Base-by-base conservation (phyloP, 2,113 vertebrate species). In the Sceloporus undulatus region DNA sequence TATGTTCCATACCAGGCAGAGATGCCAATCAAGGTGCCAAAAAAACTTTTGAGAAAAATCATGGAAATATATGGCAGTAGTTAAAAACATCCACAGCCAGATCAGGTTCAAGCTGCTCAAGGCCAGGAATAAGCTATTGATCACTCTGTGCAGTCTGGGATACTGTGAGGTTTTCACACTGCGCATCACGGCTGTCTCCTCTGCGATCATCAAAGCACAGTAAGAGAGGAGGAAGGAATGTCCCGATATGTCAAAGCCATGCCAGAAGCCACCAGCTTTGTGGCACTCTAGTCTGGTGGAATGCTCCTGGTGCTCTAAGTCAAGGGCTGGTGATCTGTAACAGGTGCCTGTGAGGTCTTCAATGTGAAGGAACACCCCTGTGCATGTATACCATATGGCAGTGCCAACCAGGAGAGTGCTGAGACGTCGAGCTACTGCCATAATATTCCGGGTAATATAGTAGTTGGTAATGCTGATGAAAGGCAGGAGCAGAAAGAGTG, bases 31-130 rank as follows among this genome's bases (percentile, higher is more conserved):
- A 93, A 38, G 13, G 98, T 98, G 18, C 99, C 99, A 0, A 98
- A 93, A 93, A 3, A 98, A 23, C 94, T 99, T 99, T 76, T 99
- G 98, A 38, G 91, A 95, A 1, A 95, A 85, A 83, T 98, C 85
- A 13, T 99, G 99, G 95, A 99, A 99, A 93, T 99, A 99, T 40
- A 99, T 65, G 0, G 98, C 98, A 1, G 99, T 99, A 86, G 97
- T 99, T 11, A 94, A 88, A 79, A 99, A 99, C 99, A 99, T 99
- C 95, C 96, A 98, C 85, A 99, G 85, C 98, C 99, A 99, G 4
- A 99, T 89, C 13, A 93, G 0, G 4, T 96, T 88, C 42, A 99
- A 94, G 21, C 93, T 84, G 85, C 98, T 98, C 91, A 99, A 94
- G 27, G 97, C 96, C 9, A 99, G 90, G 0, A 98, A 98, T 48